These are phyloP conservation scores for Andricus quercusramuli DNA, from an alignment of 2,888 invertebrate genomes.

Conservation along the genomic window DNA sequence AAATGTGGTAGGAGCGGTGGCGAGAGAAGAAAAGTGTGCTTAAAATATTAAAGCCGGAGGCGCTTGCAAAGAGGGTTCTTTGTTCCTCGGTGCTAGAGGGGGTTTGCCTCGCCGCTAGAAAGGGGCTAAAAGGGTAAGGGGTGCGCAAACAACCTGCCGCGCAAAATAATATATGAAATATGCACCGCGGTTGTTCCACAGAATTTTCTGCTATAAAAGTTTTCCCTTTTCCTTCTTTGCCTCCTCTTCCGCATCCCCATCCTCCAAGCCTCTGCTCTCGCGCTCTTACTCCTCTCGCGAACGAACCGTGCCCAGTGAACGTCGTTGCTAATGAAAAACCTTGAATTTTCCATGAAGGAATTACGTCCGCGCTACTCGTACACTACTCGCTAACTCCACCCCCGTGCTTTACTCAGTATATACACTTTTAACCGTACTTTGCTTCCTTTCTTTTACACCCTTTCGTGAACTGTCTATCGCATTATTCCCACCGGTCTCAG, in stretches of 20 bases:
- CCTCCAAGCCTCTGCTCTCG: slow-evolving; percentile 40
- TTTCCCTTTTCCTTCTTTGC: slow-evolving; percentile 54
- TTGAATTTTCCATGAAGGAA: slow-evolving; percentile 77
- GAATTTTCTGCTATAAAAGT: slow-evolving; percentile 68
- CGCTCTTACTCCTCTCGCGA: slow-evolving; percentile 53
- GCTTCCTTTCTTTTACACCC: slow-evolving; percentile 30
- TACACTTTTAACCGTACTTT: slow-evolving; percentile 35
- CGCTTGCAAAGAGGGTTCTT: slow-evolving; percentile 73
- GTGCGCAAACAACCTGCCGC: slow-evolving; percentile 75
- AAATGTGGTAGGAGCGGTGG: slow-evolving; percentile 46
- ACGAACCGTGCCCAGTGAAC: slow-evolving; percentile 47
- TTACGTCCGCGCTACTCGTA: slow-evolving; percentile 60
- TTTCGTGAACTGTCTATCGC: slow-evolving; percentile 38
- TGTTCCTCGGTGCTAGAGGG: slow-evolving; percentile 71
- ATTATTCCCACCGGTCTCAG: slow-evolving; percentile 24
- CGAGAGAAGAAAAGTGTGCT: slow-evolving; percentile 76
- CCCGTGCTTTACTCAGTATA: slow-evolving; percentile 25
- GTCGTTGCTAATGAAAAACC: slow-evolving; percentile 76
- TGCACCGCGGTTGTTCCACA: slow-evolving; percentile 72
- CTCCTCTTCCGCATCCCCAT: slow-evolving; percentile 46
- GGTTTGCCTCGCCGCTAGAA: slow-evolving; percentile 48
- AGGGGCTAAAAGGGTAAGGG: slow-evolving; percentile 59
- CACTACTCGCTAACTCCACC: slow-evolving; percentile 29
- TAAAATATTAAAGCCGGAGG: slow-evolving; percentile 78
- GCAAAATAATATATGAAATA: slow-evolving; percentile 78